A percentile compares a stretch with the other conserved stretches of the same genome.
Conservation (phyloP, 1,140 invertebrate genomes). For the Drosophila auraria region DNA sequence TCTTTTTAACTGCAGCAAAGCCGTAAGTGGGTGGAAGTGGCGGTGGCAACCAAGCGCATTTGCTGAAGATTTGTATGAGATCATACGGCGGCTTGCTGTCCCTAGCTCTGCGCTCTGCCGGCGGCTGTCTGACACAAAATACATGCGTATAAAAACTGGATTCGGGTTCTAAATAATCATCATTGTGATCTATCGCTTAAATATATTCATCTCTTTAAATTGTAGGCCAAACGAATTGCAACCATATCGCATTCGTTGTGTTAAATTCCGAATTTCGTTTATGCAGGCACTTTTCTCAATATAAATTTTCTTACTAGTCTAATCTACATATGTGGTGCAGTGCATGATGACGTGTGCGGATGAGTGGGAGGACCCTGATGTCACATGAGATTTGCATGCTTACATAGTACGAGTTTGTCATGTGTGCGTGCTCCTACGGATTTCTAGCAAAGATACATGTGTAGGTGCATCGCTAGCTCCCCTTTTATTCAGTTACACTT, state of each 20-base stretch:
- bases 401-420: constrained; percentile 31
- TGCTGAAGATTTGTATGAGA: constrained; percentile 69
- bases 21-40: constrained; percentile 18
- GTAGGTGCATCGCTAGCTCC: constrained; percentile 20
- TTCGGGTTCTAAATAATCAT: constrained; percentile 17
- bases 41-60: constrained; percentile 35
- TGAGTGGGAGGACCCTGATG: constrained; percentile 30
- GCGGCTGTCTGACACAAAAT: constrained; percentile 21
- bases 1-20: constrained; percentile 48
- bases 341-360: constrained; percentile 22
- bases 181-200: constrained; percentile 35
- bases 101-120: neutral
- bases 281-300: constrained; percentile 91
- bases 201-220: constrained; percentile 54
- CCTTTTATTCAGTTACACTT: constrained; percentile 15
- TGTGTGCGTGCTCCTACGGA: constrained; percentile 16
- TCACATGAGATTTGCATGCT: constrained; percentile 62
- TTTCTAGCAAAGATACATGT: constrained; percentile 30
- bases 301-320: constrained; percentile 87
- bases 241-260: constrained; percentile 45
- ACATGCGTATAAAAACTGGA: constrained; percentile 46
- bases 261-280: constrained; percentile 43
- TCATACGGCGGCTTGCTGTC: constrained; percentile 54
- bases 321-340: constrained; percentile 30
- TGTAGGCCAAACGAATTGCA: constrained; percentile 8